phyloP scores from a whole-genome alignment of 2,113 vertebrate genomes.

The Xyliphius kryptos region DNA sequence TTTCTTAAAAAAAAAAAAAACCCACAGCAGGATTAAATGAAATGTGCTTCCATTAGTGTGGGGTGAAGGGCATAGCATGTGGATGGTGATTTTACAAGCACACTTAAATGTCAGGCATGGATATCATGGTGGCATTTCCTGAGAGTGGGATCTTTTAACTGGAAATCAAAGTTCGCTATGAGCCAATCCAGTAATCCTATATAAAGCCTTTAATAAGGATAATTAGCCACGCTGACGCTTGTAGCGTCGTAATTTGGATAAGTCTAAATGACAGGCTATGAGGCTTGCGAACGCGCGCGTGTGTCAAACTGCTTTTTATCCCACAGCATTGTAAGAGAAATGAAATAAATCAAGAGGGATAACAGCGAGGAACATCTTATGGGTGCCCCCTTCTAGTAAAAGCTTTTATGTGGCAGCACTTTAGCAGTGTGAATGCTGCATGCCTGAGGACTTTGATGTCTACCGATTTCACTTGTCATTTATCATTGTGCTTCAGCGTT shows the following conservation, averaged over 20 bases:
- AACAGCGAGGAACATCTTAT: constrained; percentile 19
- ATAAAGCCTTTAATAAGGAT: constrained; percentile 13
- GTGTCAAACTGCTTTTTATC: constrained; percentile 10
- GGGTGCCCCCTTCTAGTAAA: constrained; percentile 19
- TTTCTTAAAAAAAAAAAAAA: no score
- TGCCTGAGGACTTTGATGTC: constrained; percentile 21
- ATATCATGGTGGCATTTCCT: background rate
- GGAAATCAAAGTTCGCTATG: constrained; percentile 4
- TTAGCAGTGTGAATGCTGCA: background rate
- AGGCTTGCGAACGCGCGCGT: constrained; percentile 1
- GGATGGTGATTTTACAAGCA: no score
- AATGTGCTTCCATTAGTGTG: no score
- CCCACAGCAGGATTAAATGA: no score
- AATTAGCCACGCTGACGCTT: constrained; percentile 22
- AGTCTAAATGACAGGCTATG: constrained; percentile 8
- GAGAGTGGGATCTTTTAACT: background rate
- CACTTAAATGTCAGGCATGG: constrained; percentile 13
- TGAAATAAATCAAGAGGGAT: constrained; percentile 27
- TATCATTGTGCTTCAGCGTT: constrained; percentile 9
- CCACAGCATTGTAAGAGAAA: background rate
- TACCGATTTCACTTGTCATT: constrained; percentile 16
- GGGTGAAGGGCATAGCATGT: no score
- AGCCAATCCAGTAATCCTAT: constrained; percentile 24
- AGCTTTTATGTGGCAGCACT: constrained; percentile 13
- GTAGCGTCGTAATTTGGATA: constrained; percentile 7